Conservation (phyloP, 92 coral and sea anemone genomes). For the Blastomussa wellsi region DNA sequence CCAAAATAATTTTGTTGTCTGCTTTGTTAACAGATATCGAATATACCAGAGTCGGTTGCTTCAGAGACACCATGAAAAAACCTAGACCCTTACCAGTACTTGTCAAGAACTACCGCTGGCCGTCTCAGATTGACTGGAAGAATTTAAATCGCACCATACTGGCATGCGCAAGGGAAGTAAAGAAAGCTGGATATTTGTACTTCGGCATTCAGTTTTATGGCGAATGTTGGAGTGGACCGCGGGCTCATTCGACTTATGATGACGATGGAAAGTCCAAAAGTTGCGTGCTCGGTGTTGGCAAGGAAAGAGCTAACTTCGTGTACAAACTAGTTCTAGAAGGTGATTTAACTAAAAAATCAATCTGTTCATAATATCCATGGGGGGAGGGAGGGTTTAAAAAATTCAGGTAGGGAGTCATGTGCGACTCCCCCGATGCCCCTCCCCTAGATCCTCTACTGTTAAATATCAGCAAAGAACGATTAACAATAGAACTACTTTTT, state of each 20-base stretch:
- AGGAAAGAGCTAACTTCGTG: slow-evolving; percentile 42
- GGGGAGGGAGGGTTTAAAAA: too few relatives aligned
- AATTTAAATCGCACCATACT: slow-evolving; percentile 54
- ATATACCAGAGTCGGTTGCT: slow-evolving; percentile 62
- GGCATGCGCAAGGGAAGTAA: slow-evolving; percentile 65
- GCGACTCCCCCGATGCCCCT: too few relatives aligned
- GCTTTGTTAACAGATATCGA: neutral
- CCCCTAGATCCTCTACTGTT: too few relatives aligned
- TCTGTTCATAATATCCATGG: too few relatives aligned
- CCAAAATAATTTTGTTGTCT: neutral
- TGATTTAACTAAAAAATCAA: neutral
- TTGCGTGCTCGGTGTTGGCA: slow-evolving; percentile 55
- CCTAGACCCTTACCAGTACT: slow-evolving; percentile 59
- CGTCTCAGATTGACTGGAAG: slow-evolving; percentile 46
- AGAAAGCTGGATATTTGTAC: slow-evolving; percentile 61
- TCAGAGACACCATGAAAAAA: slow-evolving; percentile 19
- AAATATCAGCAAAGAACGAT: too few relatives aligned
- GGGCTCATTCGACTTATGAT: slow-evolving; percentile 51
- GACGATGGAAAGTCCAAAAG: slow-evolving; percentile 50
- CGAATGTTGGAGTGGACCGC: slow-evolving; percentile 84
- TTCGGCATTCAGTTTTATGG: slow-evolving; percentile 79
- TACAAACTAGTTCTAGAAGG: slow-evolving; percentile 46
- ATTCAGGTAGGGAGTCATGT: too few relatives aligned
- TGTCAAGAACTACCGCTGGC: slow-evolving; percentile 45
- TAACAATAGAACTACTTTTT: too few relatives aligned